phyloP scores from a whole-genome alignment of 1,140 invertebrate genomes.

The Oryctes rhinoceros region DNA sequence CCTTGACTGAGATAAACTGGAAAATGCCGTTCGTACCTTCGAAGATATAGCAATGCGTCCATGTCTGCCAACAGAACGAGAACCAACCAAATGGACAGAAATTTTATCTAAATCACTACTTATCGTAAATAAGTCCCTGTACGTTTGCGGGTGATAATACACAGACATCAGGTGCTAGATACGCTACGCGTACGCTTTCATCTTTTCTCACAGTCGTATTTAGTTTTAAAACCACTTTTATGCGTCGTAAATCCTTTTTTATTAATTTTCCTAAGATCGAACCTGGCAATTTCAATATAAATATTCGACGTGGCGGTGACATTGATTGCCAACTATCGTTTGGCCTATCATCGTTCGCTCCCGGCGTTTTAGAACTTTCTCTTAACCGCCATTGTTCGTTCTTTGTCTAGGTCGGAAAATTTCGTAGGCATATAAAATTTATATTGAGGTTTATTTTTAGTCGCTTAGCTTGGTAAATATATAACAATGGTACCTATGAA shows the following conservation, averaged over 20 bases:
- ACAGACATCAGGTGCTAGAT: background rate
- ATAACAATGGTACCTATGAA: too few relatives aligned
- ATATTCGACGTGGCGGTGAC: background rate
- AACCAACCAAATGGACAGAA: too few relatives aligned
- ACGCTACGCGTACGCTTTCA: background rate
- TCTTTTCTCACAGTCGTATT: background rate
- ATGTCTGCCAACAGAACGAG: too few relatives aligned
- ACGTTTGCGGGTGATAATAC: too few relatives aligned
- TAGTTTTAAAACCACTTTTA: constrained; percentile 1
- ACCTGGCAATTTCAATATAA: background rate
- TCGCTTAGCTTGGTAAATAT: too few relatives aligned
- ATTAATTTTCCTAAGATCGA: background rate
- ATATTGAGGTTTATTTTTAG: too few relatives aligned
- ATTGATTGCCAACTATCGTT: background rate
- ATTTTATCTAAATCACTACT: too few relatives aligned
- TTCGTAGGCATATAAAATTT: background rate
- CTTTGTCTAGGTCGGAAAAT: background rate
- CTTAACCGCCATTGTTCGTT: background rate
- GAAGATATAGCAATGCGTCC: too few relatives aligned
- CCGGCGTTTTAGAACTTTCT: background rate
- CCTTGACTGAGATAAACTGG: too few relatives aligned
- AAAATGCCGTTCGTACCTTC: too few relatives aligned
- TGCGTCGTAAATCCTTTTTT: background rate
- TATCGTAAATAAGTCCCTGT: too few relatives aligned
- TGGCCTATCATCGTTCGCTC: background rate